Percentiles rank a stretch among this genome's conserved stretches.
phyloP scores from a whole-genome alignment of 2,888 invertebrate species.

The Norana najaformis region DNA sequence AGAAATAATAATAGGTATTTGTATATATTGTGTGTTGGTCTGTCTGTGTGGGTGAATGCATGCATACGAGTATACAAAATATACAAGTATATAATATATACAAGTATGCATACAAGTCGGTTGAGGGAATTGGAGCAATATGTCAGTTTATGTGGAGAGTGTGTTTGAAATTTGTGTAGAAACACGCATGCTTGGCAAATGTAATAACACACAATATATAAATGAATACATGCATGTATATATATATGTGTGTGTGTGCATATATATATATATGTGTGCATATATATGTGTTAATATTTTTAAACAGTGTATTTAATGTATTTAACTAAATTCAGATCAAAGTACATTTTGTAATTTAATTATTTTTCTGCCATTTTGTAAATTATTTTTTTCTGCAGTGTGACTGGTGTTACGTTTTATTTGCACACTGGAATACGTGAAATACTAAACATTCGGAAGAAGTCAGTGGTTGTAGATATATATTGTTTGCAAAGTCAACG shows the following conservation, averaged over 20 bases:
- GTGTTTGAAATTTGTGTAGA: neutral
- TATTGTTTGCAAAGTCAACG: neutral
- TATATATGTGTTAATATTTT: neutral
- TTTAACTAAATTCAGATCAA: neutral
- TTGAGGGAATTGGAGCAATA: too few species aligned
- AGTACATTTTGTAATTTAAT: neutral
- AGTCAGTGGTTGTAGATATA: neutral
- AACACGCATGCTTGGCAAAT: too few species aligned
- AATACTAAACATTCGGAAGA: neutral
- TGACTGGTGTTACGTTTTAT: neutral
- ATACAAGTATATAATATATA: too few species aligned
- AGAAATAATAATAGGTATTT: too few species aligned
- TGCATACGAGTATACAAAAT: too few species aligned
- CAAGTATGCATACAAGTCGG: too few species aligned
- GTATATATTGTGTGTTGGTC: too few species aligned
- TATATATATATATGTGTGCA: neutral
- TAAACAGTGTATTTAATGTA: neutral
- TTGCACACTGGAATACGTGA: too few species aligned
- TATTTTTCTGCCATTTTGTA: constrained; percentile 1
- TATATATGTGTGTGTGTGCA: too few species aligned
- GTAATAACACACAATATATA: too few species aligned
- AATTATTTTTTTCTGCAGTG: neutral
- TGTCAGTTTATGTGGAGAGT: neutral
- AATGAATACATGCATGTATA: neutral
- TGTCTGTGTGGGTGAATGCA: too few species aligned